Base-by-base conservation (phyloP, 2,888 invertebrate species). In the Drepanosiphum platanoidis region DNA sequence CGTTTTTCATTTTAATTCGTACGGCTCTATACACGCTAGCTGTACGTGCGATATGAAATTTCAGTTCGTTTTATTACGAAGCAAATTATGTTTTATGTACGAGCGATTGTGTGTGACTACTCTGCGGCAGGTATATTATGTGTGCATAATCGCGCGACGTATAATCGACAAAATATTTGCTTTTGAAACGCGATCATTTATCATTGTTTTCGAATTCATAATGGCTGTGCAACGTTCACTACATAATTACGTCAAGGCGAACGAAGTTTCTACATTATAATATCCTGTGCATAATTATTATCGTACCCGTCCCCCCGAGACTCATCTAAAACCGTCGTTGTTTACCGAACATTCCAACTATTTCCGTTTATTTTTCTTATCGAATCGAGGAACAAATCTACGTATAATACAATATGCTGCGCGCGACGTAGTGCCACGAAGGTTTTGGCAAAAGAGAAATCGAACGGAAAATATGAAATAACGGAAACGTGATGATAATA, bases 401-500 rank as follows among this genome's bases (percentile, higher is more conserved):
- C 52, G 18, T 18, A 52, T 18, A 22, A n/a, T 34, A 39, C n/a
- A n/a, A 70, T 39, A 39, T n/a, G 39, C 22, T 36, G n/a, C 61
- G 61, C 9, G 9, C 8, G 22, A n/a, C 27, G 11, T 11, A 36
- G 22, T 18, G 18, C 4, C 4, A 42, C 1, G 11, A 9, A 7
- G n/a, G n/a, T n/a, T n/a, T n/a, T n/a, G n/a, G 27, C 5, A 42
- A 72, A 72, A 72, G 30, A 72, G 42, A 72, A 72, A 42, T 42
- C 27, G 39, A 15, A 72, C 13, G 13, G 15, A 32, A 30, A 15
- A 46, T 18, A 46, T 42, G 34, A 70, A 70, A 70, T 39, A 70
- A 70, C 70, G 70, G 70, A 70, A 72, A 72, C 46, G 30, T 9
- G 46, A 72, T 72, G 18, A 71, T 15, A 42, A 39, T 70, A 36